Evolutionary conservation across 1,140 invertebrate genomes (phyloP).

Genomic region (Bombus ignitus): DNA sequence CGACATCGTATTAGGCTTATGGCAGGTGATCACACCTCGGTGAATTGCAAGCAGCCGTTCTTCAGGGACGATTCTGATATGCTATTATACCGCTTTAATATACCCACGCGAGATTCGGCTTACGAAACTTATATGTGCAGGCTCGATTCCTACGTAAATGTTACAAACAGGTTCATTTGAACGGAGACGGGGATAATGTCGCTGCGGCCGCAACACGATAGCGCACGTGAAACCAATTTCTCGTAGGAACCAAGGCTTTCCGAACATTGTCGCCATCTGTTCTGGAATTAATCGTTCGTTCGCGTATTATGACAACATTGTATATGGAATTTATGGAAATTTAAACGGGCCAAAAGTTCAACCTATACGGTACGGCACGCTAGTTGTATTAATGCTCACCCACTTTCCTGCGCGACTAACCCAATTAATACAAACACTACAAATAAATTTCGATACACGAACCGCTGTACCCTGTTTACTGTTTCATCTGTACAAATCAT

Average conservation of each 20-base stretch:
- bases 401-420: neutral
- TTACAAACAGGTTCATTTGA: neutral
- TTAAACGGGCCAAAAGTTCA: slow-evolving; percentile 16
- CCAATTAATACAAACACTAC: slow-evolving; percentile 9
- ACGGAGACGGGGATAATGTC: slow-evolving; percentile 8
- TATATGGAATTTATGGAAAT: slow-evolving; percentile 45
- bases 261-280: slow-evolving; percentile 50
- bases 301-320: slow-evolving; percentile 43
- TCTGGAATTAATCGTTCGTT: slow-evolving; percentile 50
- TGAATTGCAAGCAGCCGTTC: slow-evolving; percentile 28
- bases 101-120: slow-evolving; percentile 26
- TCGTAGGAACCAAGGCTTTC: slow-evolving; percentile 44
- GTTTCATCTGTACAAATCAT: too few relatives aligned
- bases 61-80: slow-evolving; percentile 3
- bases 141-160: neutral
- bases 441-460: slow-evolving; percentile 19
- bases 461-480: too few relatives aligned
- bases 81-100: slow-evolving; percentile 20
- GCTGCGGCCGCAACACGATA: slow-evolving; percentile 28
- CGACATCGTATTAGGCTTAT: slow-evolving; percentile 13
- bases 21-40: slow-evolving; percentile 10
- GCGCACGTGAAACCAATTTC: slow-evolving; percentile 47
- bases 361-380: neutral
- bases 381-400: neutral
- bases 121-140: neutral